These are phyloP conservation scores for Adelphocoris suturalis DNA, from an alignment of 2,888 invertebrate genomes.

Conservation along the genomic window DNA sequence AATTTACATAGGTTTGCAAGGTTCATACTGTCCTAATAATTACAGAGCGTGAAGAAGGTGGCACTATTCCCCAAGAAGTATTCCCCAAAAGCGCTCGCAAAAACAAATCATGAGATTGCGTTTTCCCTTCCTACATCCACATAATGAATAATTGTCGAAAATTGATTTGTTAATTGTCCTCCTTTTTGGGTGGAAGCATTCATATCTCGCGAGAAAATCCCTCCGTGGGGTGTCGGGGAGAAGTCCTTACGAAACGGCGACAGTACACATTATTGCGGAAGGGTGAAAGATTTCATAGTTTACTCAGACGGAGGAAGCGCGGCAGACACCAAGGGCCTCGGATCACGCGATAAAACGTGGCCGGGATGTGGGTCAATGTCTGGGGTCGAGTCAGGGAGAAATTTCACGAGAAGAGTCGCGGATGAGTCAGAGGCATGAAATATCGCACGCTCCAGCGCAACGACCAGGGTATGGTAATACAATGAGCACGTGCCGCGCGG, in stretches of 20 bases:
- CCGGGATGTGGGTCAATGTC: slow-evolving; percentile 25
- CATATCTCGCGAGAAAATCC: too few relatives aligned
- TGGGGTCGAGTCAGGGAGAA: background rate
- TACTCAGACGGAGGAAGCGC: background rate
- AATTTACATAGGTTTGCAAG: too few relatives aligned
- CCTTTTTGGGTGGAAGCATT: too few relatives aligned
- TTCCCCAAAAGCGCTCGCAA: too few relatives aligned
- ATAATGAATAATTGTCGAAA: too few relatives aligned
- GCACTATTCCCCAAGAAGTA: too few relatives aligned
- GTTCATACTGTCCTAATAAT: too few relatives aligned
- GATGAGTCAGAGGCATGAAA: slow-evolving; percentile 11
- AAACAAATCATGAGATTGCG: too few relatives aligned
- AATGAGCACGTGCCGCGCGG: slow-evolving; percentile 7
- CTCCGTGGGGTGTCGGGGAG: background rate
- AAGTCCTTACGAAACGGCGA: background rate
- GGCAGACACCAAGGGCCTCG: slow-evolving; percentile 6
- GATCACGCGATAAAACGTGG: slow-evolving; percentile 21
- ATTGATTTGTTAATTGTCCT: too few relatives aligned
- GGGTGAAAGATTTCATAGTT: background rate
- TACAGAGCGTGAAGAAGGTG: too few relatives aligned
- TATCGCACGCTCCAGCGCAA: background rate
- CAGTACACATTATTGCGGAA: background rate
- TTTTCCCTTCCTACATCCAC: too few relatives aligned
- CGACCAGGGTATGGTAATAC: background rate
- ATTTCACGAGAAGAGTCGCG: slow-evolving; percentile 25